Conservation (phyloP, 2,888 invertebrate species). For the Hedya salicella region DNA sequence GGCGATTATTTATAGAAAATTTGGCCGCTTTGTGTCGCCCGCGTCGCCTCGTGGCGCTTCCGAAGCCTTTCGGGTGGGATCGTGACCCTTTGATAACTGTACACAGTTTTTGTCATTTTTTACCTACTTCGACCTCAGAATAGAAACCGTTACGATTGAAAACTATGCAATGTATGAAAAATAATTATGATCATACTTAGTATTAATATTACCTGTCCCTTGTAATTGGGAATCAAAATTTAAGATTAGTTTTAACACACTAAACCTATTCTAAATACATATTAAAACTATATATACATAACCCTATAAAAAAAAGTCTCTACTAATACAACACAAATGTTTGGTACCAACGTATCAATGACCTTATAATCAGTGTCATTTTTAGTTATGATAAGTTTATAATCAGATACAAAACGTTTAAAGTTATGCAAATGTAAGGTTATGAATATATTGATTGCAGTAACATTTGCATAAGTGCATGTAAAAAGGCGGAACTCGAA, state of each 20-base stretch:
- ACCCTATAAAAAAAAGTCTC: neutral
- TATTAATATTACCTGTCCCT: no score
- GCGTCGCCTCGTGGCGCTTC: slow-evolving; percentile 74
- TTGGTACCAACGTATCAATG: neutral
- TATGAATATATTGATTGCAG: slow-evolving; percentile 22
- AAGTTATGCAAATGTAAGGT: slow-evolving; percentile 6
- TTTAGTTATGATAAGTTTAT: neutral
- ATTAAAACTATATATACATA: neutral
- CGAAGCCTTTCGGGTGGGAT: slow-evolving; percentile 56
- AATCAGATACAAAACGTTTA: slow-evolving; percentile 5
- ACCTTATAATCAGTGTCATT: neutral
- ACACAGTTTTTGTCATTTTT: slow-evolving; percentile 56
- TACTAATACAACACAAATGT: neutral
- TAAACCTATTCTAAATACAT: no score
- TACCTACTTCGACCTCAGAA: slow-evolving; percentile 49
- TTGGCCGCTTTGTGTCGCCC: slow-evolving; percentile 76
- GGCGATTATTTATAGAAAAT: slow-evolving; percentile 84
- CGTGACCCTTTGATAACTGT: slow-evolving; percentile 63
- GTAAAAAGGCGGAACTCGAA: neutral
- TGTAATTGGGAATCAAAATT: no score
- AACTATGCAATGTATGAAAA: neutral
- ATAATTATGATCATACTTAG: no score
- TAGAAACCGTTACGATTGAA: slow-evolving; percentile 59
- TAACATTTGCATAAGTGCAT: slow-evolving; percentile 13
- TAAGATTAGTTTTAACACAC: no score